Evolutionary conservation across 2,888 invertebrate species (phyloP), one percentile per base, ranked within the genome.

Genomic region (Sphinx pinastri): DNA sequence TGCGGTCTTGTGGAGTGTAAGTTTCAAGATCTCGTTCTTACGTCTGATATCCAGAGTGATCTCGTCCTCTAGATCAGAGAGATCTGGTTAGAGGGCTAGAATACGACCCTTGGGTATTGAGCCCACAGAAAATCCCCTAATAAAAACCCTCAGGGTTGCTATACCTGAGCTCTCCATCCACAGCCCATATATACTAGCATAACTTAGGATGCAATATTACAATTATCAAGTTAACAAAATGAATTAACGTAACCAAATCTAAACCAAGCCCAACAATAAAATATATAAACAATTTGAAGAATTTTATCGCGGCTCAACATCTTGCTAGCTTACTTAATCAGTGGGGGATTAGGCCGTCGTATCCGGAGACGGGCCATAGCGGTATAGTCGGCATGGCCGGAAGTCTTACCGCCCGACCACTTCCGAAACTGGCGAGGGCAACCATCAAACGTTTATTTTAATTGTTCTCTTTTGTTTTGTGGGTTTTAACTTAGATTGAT

Each of bases 371-470:
- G 80, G 70, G 79, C 79, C 81, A 81, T 81, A 81, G 78, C 77
- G 72, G 74, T 77, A 77, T 81, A 80, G 77, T 80, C 81, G 79
- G 79, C 82, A 84, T 82, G 79, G 75, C 84, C 85, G 89, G 88
- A 88, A 81, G 84, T 83, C 85, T 88, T 82, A 80, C 81, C 83
- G 81, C 79, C 82, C 78, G 75, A 72, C 75, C 73, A 77, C 77
- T 82, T 86, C 87, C 84, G 83, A 78, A 72, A 73, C 74, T 71
- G 75, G 60, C 71, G 54, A 76, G 71, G 75, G 72, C 69, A 72
- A 70, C 68, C 72, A 68, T 74, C 73, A 71, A 71, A 58, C 31
- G 59, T 59, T 59, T 72, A 67, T 71, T 73, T 71, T 69, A 70
- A 70, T 68, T 68, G 57, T 45, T 67, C 8, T 13, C 51, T 19